Evolutionary conservation across 1,140 invertebrate species (phyloP).

Genomic region (Arion vulgaris): DNA sequence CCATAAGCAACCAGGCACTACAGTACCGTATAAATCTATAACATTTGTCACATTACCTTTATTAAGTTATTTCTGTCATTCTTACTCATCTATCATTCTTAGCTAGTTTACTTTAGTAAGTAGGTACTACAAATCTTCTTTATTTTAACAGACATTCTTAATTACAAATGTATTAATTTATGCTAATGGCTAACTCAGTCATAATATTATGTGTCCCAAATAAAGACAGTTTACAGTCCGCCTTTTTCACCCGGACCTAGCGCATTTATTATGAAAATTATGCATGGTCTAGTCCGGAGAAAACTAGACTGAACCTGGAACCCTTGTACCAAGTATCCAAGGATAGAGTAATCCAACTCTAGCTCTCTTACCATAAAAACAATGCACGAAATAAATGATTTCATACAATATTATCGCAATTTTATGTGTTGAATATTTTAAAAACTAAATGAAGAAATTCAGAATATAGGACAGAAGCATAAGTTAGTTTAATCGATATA

Average conservation of each 20-base stretch:
- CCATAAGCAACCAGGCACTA: no score
- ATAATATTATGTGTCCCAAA: not conserved
- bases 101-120: no score
- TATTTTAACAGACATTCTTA: no score
- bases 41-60: no score
- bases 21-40: no score
- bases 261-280: conserved; percentile 30
- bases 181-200: no score
- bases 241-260: not conserved
- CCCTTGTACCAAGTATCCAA: not conserved
- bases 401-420: not conserved
- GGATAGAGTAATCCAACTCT: not conserved
- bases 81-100: no score
- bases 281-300: conserved; percentile 18
- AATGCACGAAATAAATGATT: not conserved
- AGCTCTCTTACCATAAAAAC: not conserved
- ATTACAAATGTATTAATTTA: no score
- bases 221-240: not conserved
- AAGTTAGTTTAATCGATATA: no score
- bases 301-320: not conserved
- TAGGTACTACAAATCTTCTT: no score
- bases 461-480: no score
- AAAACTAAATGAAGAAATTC: not conserved
- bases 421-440: not conserved
- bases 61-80: no score